Evolutionary conservation across 2,888 invertebrate genomes (phyloP), one percentile per base, ranked within the genome.

Genomic region (Saturnia japonica): DNA sequence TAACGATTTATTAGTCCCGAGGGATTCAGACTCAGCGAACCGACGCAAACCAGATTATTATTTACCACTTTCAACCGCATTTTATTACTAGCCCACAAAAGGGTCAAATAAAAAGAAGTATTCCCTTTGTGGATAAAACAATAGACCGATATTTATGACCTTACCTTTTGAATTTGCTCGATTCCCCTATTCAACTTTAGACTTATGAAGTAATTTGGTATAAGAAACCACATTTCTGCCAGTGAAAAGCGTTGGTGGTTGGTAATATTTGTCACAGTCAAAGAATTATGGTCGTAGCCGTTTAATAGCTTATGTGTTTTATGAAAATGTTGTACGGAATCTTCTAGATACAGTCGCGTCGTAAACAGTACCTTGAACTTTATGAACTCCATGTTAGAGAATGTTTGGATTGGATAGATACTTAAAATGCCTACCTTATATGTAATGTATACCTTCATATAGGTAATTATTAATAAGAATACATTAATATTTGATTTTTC

Each of bases 31-130:
- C 73, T 77, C 81, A 80, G 74, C 82, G 82, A 74, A 76, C 81
- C 83, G 77, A 78, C 77, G 78, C 78, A 73, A 82, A 82, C 79
- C 80, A 81, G 81, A 84, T 85, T 84, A 85, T 85, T 86, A 83
- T 86, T 84, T 84, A 83, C 81, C 85, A 84, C 83, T 85, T 82
- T 79, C 78, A 78, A 80, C 84, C 85, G 80, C 82, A 78, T 85
- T 85, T 84, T 83, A 84, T 82, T 81, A 77, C 79, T 75, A 74
- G 76, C 79, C 77, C 82, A 80, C 80, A 82, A 83, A 85, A 83
- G 81, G 85, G 80, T 84, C 81, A 83, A 82, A 81, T 85, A 83
- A 84, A 85, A 85, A 84, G 78, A 82, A 82, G 78, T 81, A 77
- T 79, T 80, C 78, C 78, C 80, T 80, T 80, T 84, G 82, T 82